phyloP scores from a whole-genome alignment of 2,797 vertebrate species.

The Pithecia hirsuta region DNA sequence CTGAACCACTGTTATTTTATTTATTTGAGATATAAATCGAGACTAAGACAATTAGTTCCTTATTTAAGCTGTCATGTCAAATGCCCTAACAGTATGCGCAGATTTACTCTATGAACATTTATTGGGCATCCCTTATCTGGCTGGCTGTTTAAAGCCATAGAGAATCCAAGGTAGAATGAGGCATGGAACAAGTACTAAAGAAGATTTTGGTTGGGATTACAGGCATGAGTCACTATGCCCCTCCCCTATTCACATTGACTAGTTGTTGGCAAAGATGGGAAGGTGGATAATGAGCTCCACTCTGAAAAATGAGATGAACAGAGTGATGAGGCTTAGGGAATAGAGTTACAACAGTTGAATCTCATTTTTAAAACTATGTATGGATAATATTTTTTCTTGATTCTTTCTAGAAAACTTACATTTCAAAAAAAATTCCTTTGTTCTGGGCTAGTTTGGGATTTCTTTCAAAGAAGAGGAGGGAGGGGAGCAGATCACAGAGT shows the following conservation, averaged over 20 bases:
- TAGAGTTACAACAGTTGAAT: too few relatives aligned
- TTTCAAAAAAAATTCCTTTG: neutral
- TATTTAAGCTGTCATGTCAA: neutral
- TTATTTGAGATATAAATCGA: neutral
- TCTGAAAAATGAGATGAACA: neutral
- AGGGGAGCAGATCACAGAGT: neutral
- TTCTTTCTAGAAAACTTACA: neutral
- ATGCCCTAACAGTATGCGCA: too few relatives aligned
- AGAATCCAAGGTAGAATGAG: neutral
- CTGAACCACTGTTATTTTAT: neutral
- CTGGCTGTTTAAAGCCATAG: neutral
- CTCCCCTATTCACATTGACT: neutral
- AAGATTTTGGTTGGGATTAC: neutral
- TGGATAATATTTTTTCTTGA: neutral
- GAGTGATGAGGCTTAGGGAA: neutral
- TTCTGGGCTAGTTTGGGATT: neutral
- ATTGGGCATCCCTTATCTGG: too few relatives aligned
- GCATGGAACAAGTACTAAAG: neutral
- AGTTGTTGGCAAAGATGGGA: neutral
- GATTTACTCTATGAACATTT: neutral
- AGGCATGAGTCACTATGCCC: too few relatives aligned
- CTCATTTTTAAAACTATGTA: neutral
- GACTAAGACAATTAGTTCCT: neutral
- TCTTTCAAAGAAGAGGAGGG: neutral
- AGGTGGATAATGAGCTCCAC: neutral